These are phyloP conservation scores for Crocodylus rhombifer DNA, from an alignment of 2,797 vertebrate genomes.

Conservation along the genomic window DNA sequence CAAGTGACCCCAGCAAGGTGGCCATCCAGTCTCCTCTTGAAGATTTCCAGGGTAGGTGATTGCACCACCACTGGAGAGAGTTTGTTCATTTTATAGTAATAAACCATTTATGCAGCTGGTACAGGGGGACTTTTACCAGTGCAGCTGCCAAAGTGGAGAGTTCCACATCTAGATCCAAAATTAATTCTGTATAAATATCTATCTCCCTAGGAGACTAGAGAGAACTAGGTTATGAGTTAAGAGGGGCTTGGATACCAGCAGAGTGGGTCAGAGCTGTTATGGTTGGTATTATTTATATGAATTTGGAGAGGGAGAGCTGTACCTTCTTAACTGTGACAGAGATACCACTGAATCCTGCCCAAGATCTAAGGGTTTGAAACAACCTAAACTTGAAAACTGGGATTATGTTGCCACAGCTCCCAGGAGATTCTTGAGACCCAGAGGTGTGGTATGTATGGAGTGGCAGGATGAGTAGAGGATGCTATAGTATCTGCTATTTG, in stretches of 20 bases:
- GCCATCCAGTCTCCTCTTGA: no score
- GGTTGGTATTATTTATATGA: background rate
- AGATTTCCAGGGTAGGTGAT: no score
- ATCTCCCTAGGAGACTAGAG: background rate
- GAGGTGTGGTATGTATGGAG: background rate
- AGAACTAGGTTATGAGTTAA: background rate
- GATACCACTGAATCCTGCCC: no score
- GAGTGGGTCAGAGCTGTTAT: background rate
- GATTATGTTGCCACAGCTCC: background rate
- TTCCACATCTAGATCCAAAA: background rate
- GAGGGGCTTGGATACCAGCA: background rate
- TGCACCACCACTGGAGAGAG: background rate
- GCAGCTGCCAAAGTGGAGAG: background rate
- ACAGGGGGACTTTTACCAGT: background rate
- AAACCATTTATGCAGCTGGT: no score
- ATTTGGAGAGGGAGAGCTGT: background rate
- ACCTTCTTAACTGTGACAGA: background rate
- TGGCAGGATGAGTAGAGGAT: background rate
- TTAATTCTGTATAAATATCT: background rate
- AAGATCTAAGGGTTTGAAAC: background rate
- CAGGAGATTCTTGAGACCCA: background rate
- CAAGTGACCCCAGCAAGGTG: no score
- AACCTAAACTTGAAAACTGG: background rate
- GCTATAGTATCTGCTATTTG: background rate
- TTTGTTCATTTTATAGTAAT: no score